Base-by-base conservation (phyloP, 2,888 invertebrate species). In the Trichogramma evanescens region DNA sequence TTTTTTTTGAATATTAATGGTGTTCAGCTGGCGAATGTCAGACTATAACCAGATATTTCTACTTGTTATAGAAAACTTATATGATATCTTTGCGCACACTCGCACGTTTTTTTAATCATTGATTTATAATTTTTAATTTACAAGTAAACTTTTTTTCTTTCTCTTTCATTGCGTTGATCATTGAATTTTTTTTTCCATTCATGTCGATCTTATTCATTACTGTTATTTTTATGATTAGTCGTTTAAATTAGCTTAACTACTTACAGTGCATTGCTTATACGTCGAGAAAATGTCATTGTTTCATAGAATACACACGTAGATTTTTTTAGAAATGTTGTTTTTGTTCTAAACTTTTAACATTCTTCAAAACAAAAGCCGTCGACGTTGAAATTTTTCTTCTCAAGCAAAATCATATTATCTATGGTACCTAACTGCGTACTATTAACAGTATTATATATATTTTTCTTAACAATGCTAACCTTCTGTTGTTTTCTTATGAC, bases 261-360 rank as follows among this genome's bases (percentile, higher is more conserved):
- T 58, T 59, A 59, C 55, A 59, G 56, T 61, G 63, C 61, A 63
- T 63, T 63, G 59, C 61, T 61, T 63, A 26, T 26, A 63, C 57
- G 61, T 59, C 52, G 44, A 63, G 61, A 57, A 59, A 55, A 61
- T 57, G 57, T 45, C 38, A 46, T 58, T 49, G 50, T 54, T 63
- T 56, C 54, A 52, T 44, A 61, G 54, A 54, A 56, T 63, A 63
- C 61, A 63, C 63, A 61, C 52, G 56, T 58, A 63, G 56, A 59
- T 56, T 59, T 54, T 50, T 52, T 48, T 6, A n/a, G 9, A n/a
- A n/a, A 48, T 10, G 7, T 58, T 45, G 9, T 53, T 54, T 57
- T 50, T 40, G 57, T 59, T 57, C 46, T 49, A 56, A 53, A 26
- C 6, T 51, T 46, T 50, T 40, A 38, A n/a, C 38, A 44, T 40